phyloP scores from a whole-genome alignment of 1,140 invertebrate species.

The Atta cephalotes region DNA sequence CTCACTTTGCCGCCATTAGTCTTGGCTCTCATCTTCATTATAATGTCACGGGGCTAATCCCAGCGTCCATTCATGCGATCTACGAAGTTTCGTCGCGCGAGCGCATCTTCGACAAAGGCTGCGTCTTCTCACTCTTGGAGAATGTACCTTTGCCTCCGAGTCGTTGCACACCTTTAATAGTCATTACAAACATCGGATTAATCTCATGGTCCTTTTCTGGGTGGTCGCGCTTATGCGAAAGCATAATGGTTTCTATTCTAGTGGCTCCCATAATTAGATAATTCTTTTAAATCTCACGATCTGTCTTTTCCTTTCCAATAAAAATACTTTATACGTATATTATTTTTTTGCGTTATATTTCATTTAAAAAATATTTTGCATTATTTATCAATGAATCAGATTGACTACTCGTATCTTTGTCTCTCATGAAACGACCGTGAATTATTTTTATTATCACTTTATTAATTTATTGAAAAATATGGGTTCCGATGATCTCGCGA shows the following conservation, averaged over 20 bases:
- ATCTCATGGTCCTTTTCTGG: slow-evolving; percentile 39
- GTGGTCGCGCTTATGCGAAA: slow-evolving; percentile 37
- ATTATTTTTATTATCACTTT: slow-evolving; percentile 21
- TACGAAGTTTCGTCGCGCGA: slow-evolving; percentile 57
- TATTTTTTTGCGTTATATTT: neutral
- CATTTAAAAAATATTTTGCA: neutral
- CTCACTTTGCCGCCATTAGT: slow-evolving; percentile 75
- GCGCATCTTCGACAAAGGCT: slow-evolving; percentile 49
- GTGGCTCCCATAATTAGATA: neutral
- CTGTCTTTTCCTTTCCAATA: neutral
- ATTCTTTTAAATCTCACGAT: neutral
- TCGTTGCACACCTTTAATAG: slow-evolving; percentile 49
- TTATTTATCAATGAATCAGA: neutral
- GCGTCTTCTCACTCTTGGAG: slow-evolving; percentile 28
- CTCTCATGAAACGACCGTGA: neutral
- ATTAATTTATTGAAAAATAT: neutral
- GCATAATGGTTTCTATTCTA: slow-evolving; percentile 13
- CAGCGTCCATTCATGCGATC: slow-evolving; percentile 67
- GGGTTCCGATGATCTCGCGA: too few species aligned
- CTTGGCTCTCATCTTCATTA: slow-evolving; percentile 77
- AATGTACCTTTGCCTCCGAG: slow-evolving; percentile 37
- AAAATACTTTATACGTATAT: neutral
- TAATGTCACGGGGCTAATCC: slow-evolving; percentile 74
- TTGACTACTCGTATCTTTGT: neutral
- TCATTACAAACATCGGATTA: slow-evolving; percentile 62